Percentiles rank a stretch among this genome's conserved stretches.
These are phyloP conservation scores for Bradypodion pumilum DNA, from an alignment of 2,797 vertebrate species.

Conservation along the genomic window DNA sequence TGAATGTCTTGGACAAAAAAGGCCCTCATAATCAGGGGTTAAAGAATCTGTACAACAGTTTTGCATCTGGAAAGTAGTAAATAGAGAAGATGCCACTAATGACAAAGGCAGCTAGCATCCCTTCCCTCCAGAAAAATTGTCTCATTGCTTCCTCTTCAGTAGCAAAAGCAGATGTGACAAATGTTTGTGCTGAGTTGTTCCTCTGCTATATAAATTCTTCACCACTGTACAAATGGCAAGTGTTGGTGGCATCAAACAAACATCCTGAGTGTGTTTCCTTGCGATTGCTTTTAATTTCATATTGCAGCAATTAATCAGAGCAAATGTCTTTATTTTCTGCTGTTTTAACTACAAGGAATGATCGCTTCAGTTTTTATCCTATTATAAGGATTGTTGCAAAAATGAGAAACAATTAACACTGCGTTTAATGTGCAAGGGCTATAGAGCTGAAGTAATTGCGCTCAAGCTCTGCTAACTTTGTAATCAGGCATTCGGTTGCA, in stretches of 20 bases:
- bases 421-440: constrained; percentile 79
- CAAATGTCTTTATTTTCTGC: constrained; percentile 81
- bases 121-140: constrained; percentile 26
- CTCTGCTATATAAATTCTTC: constrained; percentile 52
- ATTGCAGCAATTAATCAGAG: constrained; percentile 76
- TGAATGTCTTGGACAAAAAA: too few relatives aligned
- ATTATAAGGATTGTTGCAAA: constrained; percentile 82
- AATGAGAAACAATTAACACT: constrained; percentile 84
- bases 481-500: constrained; percentile 86
- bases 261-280: constrained; percentile 61
- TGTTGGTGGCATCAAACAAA: constrained; percentile 48
- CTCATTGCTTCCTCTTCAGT: constrained; percentile 10
- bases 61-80: not conserved
- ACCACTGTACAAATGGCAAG: constrained; percentile 21
- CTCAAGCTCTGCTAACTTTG: constrained; percentile 87
- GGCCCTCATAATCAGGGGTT: too few relatives aligned
- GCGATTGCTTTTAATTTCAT: constrained; percentile 72
- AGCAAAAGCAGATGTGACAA: constrained; percentile 26
- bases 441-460: constrained; percentile 81
- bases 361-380: constrained; percentile 80
- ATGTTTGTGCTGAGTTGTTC: constrained; percentile 17
- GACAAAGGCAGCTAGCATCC: not conserved
- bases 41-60: not conserved
- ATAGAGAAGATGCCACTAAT: not conserved
- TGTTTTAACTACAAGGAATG: constrained; percentile 81